Percentiles rank a stretch among this genome's conserved stretches.
phyloP scores from a whole-genome alignment of 2,113 vertebrate genomes.

The Mirza zaza region DNA sequence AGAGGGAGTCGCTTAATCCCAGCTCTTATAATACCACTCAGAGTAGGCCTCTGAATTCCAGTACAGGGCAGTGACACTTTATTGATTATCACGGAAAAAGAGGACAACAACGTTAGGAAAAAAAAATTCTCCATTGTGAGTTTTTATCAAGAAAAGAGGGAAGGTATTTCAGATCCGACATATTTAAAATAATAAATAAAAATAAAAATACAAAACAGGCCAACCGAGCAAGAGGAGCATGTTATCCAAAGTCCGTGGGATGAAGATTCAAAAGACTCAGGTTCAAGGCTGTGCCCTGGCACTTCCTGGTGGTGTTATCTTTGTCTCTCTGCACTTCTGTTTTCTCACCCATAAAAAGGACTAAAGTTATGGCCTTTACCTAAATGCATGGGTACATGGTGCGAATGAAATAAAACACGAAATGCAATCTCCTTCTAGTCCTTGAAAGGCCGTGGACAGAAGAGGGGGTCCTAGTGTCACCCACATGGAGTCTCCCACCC shows the following conservation, averaged over 20 bases:
- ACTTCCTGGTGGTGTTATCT: no score
- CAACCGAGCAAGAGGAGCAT: not conserved
- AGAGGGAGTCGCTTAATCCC: not conserved
- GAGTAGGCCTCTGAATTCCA: not conserved
- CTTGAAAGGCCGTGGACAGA: not conserved
- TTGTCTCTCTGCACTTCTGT: not conserved
- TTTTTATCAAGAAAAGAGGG: not conserved
- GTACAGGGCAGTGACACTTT: not conserved
- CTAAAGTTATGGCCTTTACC: not conserved
- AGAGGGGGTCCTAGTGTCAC: not conserved
- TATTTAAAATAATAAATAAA: slow-evolving; percentile 1
- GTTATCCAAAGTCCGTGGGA: not conserved
- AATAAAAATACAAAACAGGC: not conserved
- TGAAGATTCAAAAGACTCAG: not conserved
- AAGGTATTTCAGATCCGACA: not conserved
- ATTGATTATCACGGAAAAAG: not conserved
- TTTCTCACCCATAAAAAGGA: not conserved
- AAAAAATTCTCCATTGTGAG: not conserved
- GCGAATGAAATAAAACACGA: not conserved
- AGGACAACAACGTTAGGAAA: not conserved
- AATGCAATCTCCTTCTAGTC: not conserved
- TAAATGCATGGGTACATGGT: not conserved
- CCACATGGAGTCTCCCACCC: fast-evolving
- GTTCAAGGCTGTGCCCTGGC: not conserved
- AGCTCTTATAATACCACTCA: not conserved